Evolutionary conservation across 2,888 invertebrate genomes (phyloP), one percentile per base, ranked within the genome.

Genomic region (Marronus borbonicus): DNA sequence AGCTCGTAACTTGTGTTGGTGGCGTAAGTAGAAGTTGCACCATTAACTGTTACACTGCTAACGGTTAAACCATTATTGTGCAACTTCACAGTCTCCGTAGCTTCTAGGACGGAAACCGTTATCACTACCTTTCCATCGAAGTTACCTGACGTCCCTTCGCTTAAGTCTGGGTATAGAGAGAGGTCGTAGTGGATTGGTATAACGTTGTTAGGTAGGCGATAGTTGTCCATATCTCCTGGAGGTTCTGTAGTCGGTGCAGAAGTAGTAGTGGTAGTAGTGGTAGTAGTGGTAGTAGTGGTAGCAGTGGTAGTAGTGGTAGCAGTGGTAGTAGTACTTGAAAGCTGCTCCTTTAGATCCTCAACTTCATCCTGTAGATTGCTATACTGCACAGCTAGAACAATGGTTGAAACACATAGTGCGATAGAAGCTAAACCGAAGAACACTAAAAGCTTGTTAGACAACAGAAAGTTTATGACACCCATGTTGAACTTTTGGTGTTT

Each of bases 171-270:
- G 84, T 91, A 89, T 49, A 96, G 87, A 70, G 89, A 89, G 3
- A 96, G 88, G 82, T 93, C 92, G 85, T 96, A 96, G 80, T 92
- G 90, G 20, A 86, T 84, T 0, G 96, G 96, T 44, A 88, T 85
- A 0, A 94, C 88, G 58, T 90, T 85, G 50, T 87, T 88, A 1
- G 94, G 93, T 12, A 96, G 86, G 7, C 92, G 88, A 79, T 90
- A 89, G 76, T 89, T 86, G 24, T 83, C 81, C 86, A 86, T 86
- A 52, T 80, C 78, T 60, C 64, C 70, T 39, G 76, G 77, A 24
- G 65, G 12, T 66, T 39, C 31, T 65, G 72, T 64, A 44, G 81
- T 77, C 17, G 5, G 31, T 5, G 5, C 5, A 36, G 24, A 10
- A 10, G 79, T 74, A 8, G 68, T 52, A 10, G 80, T 31, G 70